phyloP scores from a whole-genome alignment of 2,888 invertebrate genomes.

The Scrobipalpa costella region DNA sequence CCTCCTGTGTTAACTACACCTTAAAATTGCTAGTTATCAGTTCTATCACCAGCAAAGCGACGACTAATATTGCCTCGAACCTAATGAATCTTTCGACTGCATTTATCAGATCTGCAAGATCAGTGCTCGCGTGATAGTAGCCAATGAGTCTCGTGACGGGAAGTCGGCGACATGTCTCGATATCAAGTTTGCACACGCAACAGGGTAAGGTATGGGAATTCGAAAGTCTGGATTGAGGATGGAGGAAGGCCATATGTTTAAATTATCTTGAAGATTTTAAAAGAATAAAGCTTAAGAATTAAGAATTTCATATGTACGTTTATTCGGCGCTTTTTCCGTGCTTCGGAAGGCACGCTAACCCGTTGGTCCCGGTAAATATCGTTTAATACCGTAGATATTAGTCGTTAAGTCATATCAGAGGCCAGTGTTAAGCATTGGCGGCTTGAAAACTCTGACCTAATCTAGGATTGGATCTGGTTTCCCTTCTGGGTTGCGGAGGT shows the following conservation, averaged over 20 bases:
- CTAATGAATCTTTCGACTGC: background rate
- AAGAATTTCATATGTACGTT: too few relatives aligned
- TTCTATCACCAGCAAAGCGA: background rate
- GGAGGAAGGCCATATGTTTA: background rate
- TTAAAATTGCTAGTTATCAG: too few relatives aligned
- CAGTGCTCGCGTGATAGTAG: constrained; percentile 41
- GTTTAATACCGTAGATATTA: too few relatives aligned
- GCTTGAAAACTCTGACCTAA: too few relatives aligned
- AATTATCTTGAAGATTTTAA: background rate
- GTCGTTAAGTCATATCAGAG: too few relatives aligned
- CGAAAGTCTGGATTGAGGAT: background rate
- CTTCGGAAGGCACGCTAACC: too few relatives aligned
- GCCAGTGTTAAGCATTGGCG: too few relatives aligned
- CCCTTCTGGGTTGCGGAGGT: too few relatives aligned
- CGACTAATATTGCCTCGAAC: background rate
- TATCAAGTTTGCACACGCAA: constrained; percentile 43
- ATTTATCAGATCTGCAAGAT: constrained; percentile 21
- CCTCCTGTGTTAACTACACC: too few relatives aligned
- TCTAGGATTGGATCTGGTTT: too few relatives aligned
- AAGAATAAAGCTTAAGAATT: background rate
- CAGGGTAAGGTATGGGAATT: constrained; percentile 14
- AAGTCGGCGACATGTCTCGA: constrained; percentile 30
- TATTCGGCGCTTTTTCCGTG: too few relatives aligned
- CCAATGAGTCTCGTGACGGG: constrained; percentile 44
- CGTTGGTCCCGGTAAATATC: too few relatives aligned